These are phyloP conservation scores for Crypturellus tataupa DNA, from an alignment of 2,797 vertebrate genomes.

Conservation along the genomic window DNA sequence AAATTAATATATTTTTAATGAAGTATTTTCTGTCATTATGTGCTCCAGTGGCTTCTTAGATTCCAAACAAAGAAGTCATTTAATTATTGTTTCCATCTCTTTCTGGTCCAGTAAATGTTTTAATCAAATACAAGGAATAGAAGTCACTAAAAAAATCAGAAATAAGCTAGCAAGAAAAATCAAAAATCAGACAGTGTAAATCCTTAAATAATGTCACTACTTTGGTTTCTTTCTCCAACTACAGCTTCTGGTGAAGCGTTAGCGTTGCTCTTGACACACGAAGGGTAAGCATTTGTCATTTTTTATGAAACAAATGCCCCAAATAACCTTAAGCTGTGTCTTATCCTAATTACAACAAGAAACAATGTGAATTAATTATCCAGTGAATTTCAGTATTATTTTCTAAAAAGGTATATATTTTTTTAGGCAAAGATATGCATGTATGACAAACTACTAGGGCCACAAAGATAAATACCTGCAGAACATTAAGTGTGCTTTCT, in stretches of 20 bases:
- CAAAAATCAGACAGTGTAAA: background rate
- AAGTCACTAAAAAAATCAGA: background rate
- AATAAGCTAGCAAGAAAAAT: background rate
- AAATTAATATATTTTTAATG: slow-evolving; percentile 26
- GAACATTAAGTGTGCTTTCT: background rate
- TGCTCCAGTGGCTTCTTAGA: slow-evolving; percentile 27
- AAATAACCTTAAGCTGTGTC: background rate
- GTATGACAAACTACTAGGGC: background rate
- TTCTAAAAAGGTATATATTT: background rate
- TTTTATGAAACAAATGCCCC: background rate
- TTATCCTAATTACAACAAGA: background rate
- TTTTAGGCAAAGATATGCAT: background rate
- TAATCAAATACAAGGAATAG: slow-evolving; percentile 1
- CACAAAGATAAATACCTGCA: background rate
- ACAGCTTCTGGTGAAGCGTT: background rate
- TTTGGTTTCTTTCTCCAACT: background rate
- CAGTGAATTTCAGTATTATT: background rate
- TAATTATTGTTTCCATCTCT: slow-evolving; percentile 47
- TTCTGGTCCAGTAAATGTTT: slow-evolving; percentile 37
- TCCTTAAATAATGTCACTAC: background rate
- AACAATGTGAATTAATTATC: background rate
- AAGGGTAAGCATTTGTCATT: background rate
- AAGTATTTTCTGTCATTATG: slow-evolving; percentile 58
- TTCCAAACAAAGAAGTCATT: slow-evolving; percentile 43
- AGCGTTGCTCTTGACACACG: background rate